Percentiles rank a stretch among this genome's conserved stretches.
Conservation (phyloP, 2,113 vertebrate genomes). For the Odocoileus virginianus region DNA sequence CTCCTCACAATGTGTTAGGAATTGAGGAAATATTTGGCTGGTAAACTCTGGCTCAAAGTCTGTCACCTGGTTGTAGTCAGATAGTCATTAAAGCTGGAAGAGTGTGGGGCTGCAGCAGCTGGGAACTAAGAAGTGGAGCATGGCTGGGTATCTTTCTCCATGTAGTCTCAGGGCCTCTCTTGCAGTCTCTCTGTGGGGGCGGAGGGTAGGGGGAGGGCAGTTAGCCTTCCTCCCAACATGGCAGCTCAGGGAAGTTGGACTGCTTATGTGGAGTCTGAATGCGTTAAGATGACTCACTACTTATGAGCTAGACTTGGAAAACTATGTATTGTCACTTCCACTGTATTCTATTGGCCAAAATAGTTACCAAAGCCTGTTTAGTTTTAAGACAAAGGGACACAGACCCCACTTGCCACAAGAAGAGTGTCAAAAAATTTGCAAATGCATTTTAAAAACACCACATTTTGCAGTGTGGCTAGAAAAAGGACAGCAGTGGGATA, state of each 20-base stretch:
- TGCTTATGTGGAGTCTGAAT: not conserved
- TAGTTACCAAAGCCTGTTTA: not conserved
- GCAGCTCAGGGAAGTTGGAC: not conserved
- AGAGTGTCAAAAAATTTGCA: not conserved
- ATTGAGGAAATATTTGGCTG: not conserved
- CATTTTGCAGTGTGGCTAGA: not conserved
- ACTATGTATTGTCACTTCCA: not conserved
- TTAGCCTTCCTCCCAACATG: not conserved
- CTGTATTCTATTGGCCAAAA: not conserved
- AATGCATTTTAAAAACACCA: not conserved
- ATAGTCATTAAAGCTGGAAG: not conserved
- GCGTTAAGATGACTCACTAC: not conserved
- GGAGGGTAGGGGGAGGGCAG: fast-evolving
- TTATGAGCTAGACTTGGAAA: not conserved
- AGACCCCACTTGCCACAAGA: not conserved
- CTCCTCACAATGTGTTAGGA: not conserved
- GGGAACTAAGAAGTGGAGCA: not conserved
- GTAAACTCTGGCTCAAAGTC: not conserved
- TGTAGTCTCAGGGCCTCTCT: not conserved
- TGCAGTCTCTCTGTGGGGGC: not conserved
- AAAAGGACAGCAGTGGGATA: not conserved
- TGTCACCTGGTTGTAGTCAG: not conserved
- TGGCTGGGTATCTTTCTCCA: not conserved
- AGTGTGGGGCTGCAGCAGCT: not conserved
- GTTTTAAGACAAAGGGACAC: not conserved